Conservation (phyloP, 1,140 invertebrate genomes). For the Geopemphigus sp. region DNA sequence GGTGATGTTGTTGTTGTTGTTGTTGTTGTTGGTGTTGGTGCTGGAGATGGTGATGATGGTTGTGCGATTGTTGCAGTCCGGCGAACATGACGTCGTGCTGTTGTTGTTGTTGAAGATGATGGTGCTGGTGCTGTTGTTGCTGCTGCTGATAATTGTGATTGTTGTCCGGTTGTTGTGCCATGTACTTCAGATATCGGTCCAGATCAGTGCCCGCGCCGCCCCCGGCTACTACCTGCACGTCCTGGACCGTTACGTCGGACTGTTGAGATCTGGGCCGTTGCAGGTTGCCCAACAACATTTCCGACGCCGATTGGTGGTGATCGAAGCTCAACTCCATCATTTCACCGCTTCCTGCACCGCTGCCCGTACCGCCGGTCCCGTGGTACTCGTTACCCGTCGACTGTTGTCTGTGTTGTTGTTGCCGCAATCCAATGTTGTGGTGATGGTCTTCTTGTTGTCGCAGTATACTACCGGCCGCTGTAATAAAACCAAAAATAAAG, state of each 20-base stretch:
- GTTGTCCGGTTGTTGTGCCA: constrained; percentile 51
- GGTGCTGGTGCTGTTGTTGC: constrained; percentile 49
- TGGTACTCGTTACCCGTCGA: constrained; percentile 14
- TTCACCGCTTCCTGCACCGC: constrained; percentile 51
- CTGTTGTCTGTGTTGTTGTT: constrained; percentile 26
- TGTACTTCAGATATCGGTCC: constrained; percentile 67
- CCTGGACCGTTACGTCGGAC: constrained; percentile 17
- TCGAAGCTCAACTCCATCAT: constrained; percentile 32
- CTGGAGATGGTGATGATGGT: constrained; percentile 16
- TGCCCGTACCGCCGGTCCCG: background rate
- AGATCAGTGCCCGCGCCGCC: constrained; percentile 58
- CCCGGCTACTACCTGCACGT: background rate
- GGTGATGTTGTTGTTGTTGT: constrained; percentile 48
- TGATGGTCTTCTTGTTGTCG: constrained; percentile 23
- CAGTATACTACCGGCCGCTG: background rate
- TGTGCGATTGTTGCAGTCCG: background rate
- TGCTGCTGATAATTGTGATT: constrained; percentile 53
- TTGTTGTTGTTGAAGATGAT: constrained; percentile 52
- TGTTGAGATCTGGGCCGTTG: constrained; percentile 47
- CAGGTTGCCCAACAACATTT: constrained; percentile 38
- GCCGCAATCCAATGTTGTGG: background rate
- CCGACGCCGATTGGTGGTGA: constrained; percentile 26
- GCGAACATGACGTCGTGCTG: constrained; percentile 38
- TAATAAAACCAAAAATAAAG: background rate
- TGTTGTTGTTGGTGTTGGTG: constrained; percentile 32